Percentiles rank a stretch among this genome's conserved stretches.
These are phyloP conservation scores for Procavia capensis DNA, from an alignment of 2,113 vertebrate genomes.

Conservation along the genomic window DNA sequence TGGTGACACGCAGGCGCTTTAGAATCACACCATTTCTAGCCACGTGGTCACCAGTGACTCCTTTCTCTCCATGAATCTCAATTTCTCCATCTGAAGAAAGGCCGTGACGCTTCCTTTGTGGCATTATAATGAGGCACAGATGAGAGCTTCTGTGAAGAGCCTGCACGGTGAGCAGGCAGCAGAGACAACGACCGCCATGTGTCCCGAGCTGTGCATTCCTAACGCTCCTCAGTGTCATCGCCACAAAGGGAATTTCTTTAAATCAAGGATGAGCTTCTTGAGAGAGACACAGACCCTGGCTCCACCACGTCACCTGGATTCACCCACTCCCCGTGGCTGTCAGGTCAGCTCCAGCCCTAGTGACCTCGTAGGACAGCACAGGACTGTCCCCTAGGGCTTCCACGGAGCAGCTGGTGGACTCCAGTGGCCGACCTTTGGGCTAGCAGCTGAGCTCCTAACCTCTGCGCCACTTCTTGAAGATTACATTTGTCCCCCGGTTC, in stretches of 20 bases:
- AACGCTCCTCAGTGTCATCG: not conserved
- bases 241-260: not conserved
- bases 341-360: too few relatives aligned
- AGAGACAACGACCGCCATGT: too few relatives aligned
- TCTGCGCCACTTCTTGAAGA: not conserved
- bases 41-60: not conserved
- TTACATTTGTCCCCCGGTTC: not conserved
- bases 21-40: not conserved
- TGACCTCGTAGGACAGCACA: too few relatives aligned
- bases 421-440: too few relatives aligned
- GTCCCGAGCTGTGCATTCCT: too few relatives aligned
- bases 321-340: too few relatives aligned
- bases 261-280: not conserved
- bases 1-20: not conserved
- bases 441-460: too few relatives aligned
- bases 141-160: not conserved
- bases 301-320: not conserved
- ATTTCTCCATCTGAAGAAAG: not conserved
- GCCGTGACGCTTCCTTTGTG: accelerated
- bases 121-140: accelerated
- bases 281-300: not conserved
- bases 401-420: too few relatives aligned
- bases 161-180: accelerated
- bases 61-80: not conserved
- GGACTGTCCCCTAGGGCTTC: too few relatives aligned